Evolutionary conservation across 2,888 invertebrate genomes (phyloP), one percentile per base, ranked within the genome.

Genomic region (Rhagonycha fulva): DNA sequence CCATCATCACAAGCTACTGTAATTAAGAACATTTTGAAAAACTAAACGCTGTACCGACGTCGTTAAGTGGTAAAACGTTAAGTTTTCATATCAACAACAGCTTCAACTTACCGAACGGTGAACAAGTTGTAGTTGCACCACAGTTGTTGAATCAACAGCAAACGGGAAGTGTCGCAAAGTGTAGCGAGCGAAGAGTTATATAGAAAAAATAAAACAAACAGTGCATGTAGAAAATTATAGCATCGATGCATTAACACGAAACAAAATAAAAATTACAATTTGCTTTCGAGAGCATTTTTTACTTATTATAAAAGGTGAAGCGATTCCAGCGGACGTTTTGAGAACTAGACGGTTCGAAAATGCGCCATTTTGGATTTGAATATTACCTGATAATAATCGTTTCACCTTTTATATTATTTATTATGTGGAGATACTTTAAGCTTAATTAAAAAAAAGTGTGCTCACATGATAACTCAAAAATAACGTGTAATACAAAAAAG

Each of bases 191-290:
- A 81, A 87, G 87, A 87, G 85, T 24, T 47, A 86, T 87, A 88
- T 87, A 88, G 87, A 88, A 88, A 88, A 87, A 84, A 85, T 87
- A 87, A 87, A 87, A 87, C 85, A 88, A 88, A 88, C 82, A 86
- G 88, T 88, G 88, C 88, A 86, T 88, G 84, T 88, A 88, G 87
- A 88, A 87, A 87, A 87, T 84, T 86, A 85, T 87, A 85, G 78
- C 78, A 66, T 68, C 68, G 71, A 68, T 72, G 71, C 74, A 68
- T 71, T 24, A 23, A 66, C 63, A 66, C 23, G 63, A 66, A 71
- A 60, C 24, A 62, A 71, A 71, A 71, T 26, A 23, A 70, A 71
- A 71, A 71, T 26, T 47, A n/a, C 47, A 47, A 47, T 47, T 47
- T 47, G 47, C 47, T 12, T 47, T 47, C 47, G 47, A 47, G 47